Conservation (phyloP, 37 sponge, comb jelly and placozoan species). For the Beroe forskalii region DNA sequence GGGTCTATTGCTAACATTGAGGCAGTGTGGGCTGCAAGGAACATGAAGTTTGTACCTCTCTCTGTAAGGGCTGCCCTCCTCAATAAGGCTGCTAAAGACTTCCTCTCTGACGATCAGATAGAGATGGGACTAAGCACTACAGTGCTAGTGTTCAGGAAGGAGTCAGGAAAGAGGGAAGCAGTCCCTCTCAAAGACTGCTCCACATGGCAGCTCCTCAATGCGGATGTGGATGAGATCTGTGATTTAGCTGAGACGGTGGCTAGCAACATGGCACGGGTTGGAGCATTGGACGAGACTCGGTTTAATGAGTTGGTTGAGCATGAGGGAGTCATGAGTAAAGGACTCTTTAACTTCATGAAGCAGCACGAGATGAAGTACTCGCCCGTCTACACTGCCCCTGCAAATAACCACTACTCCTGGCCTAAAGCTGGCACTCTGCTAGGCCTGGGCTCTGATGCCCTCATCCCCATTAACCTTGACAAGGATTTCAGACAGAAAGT, state of each 20-base stretch:
- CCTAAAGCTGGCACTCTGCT: constrained; percentile 62
- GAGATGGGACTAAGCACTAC: neutral
- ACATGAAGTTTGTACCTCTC: constrained; percentile 47
- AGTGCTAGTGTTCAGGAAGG: neutral
- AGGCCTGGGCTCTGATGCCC: constrained; percentile 39
- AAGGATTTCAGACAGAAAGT: constrained; percentile 46
- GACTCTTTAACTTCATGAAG: neutral
- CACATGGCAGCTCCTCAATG: constrained; percentile 41
- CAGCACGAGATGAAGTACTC: neutral
- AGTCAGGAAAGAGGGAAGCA: neutral
- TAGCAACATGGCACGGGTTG: neutral
- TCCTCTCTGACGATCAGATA: neutral
- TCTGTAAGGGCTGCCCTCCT: constrained; percentile 32
- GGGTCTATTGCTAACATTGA: constrained; percentile 66
- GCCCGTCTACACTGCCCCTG: constrained; percentile 49
- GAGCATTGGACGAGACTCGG: neutral
- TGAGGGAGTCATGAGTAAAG: neutral
- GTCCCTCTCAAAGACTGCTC: neutral
- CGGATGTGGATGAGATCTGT: constrained; percentile 30
- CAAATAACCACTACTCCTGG: constrained; percentile 67
- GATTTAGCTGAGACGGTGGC: neutral
- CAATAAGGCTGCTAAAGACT: neutral
- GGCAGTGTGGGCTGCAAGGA: constrained; percentile 56
- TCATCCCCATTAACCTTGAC: constrained; percentile 30
- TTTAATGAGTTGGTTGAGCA: neutral